Base-by-base conservation (phyloP, 2,797 vertebrate genomes). In the Pampus argenteus region DNA sequence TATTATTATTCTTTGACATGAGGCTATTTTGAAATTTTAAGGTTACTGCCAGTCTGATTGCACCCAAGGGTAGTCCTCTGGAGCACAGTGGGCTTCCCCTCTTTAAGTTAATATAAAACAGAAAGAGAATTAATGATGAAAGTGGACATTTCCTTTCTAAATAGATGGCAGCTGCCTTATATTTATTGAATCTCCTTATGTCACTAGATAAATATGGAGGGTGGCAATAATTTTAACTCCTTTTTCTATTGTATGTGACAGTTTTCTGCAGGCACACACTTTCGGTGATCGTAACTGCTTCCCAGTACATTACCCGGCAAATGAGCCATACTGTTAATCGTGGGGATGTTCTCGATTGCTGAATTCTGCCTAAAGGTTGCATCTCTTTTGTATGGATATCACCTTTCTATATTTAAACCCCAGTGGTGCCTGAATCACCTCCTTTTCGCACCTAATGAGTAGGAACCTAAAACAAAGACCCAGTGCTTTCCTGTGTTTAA, bases 381-480 rank as follows among this genome's bases (percentile, higher is more conserved):
- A 65, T 88, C 70, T 85, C 74, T 87, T 90, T 89, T 83, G 73
- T 87, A 88, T 91, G 88, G 79, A 88, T 88, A 91, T 86, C 90
- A 89, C 90, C 86, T 92, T 88, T 81, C 85, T 91, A 84, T 90
- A 90, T 91, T 91, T 90, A 91, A 58, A 82, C 74, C 81, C 76
- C 73, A 69, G 63, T 86, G 72, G 61, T 83, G 83, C 82, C 84
- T 65, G 77, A 79, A 91, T 91, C 90, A 84, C 89, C 87, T 91
- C 63, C 77, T 91, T 89, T 88, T 87, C 79, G 79, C 85, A 88
- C 89, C 86, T 93, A 93, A 94, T 93, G 92, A 93, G 87, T 74
- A 87, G 83, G 73, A 89, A 85, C 86, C 89, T 85, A 85, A 91
- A 91, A 92, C 91, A 94, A 92, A 92, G 92, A 88, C 87, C 88